Evolutionary conservation across 1,140 invertebrate species (phyloP), one percentile per base, ranked within the genome.

Genomic region (Propsilocerus akamusi): DNA sequence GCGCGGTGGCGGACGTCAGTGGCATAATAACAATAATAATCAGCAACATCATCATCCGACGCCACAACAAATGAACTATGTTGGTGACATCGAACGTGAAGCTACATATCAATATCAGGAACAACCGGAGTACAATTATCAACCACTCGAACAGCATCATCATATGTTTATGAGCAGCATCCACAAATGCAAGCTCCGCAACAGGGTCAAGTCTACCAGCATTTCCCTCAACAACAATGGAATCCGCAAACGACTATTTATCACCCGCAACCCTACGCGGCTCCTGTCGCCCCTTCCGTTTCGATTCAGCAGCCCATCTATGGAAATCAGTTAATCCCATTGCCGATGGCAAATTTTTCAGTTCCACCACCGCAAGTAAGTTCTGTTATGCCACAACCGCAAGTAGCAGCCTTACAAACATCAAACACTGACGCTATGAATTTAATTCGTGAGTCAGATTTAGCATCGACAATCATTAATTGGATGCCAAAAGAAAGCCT

Each of bases 401-500:
- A n/a, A n/a, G n/a, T n/a, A n/a, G n/a, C n/a, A n/a, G n/a, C n/a
- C n/a, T 30, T 30, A 10, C 11, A 30, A 30, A 30, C 14, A 3
- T 7, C 14, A 30, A 2, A 4, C 22, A 5, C 14, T 10, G 34
- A 41, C 22, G 5, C 34, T 4, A 7, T 41, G 14, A 41, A 41
- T 17, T 20, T 41, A 4, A 41, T 41, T 41, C 34, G 34, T 20
- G 34, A 41, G 10, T 20, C 17, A 20, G 34, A 41, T 20, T 20
- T 41, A 22, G 8, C 12, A 5, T 20, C 34, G 5, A n/a, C 5
- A 17, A 17, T 41, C 17, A n/a, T n/a, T n/a, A 41, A 41, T 41
- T 17, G 17, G 17, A 4, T 20, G 22, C 17, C 34, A 41, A 14
- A 41, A 20, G 34, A 41, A 20, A 72, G 20, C 47, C 50, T 73